Evolutionary conservation across 2,888 invertebrate genomes (phyloP), one percentile per base, ranked within the genome.

Genomic region (Zootermopsis nevadensis): DNA sequence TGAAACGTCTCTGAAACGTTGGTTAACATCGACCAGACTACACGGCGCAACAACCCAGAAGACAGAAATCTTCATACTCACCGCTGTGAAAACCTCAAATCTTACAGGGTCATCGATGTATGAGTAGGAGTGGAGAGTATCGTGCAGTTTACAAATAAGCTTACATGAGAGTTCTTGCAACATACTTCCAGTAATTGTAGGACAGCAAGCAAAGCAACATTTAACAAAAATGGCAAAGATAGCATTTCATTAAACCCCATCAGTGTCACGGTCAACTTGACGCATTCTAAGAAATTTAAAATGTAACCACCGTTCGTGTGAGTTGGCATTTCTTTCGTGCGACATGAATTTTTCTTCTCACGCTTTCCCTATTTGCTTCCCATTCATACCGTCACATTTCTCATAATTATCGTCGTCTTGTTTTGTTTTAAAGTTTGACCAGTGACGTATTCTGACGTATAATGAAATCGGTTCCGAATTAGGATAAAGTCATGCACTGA

Each of bases 371-470:
- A 33, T 22, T 30, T 27, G 6, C 33, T 33, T 60, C 60, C 27
- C 27, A 60, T 60, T 27, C 60, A 27, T 60, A 60, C 6, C 8
- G n/a, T 27, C 27, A 60, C 12, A 60, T 60, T 69, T 69, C 69
- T 31, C 69, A 69, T 69, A 69, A 69, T 69, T 69, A 69, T 31
- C 69, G 19, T 33, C 19, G 33, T 33, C 69, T 31, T 69, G 69
- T 69, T 33, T 33, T 30, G 69, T 31, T 69, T 33, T 69, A 33
- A 69, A 69, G 33, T 27, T 12, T n/a, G 12, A 12, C 8, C 27
- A 60, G 60, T 60, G 60, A 60, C 60, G 27, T 60, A 27, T n/a
- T n/a, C 48, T 12, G 48, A 48, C 48, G n/a, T 4, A 27, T 48
- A 48, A 48, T 19, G 27, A 27, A 66, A 4, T 27, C 27, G 8